A percentile compares a stretch with the other conserved stretches of the same genome.
These are phyloP conservation scores for Pyralis farinalis DNA, from an alignment of 2,888 invertebrate species.

Conservation along the genomic window DNA sequence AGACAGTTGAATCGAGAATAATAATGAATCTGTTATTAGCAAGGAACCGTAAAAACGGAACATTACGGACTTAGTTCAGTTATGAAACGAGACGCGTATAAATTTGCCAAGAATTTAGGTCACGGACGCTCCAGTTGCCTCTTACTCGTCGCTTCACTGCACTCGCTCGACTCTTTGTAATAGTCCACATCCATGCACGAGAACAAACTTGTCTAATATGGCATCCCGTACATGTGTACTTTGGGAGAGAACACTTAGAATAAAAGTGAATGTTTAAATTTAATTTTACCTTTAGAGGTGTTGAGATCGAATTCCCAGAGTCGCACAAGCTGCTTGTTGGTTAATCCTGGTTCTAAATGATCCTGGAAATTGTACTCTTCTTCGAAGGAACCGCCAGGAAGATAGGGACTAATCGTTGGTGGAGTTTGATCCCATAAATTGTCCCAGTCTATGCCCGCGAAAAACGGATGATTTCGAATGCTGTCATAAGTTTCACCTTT, in stretches of 20 bases:
- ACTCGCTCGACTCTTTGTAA: conserved; percentile 51
- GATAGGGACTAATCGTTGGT: conserved; percentile 90
- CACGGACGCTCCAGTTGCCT: conserved; percentile 64
- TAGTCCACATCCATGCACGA: conserved; percentile 36
- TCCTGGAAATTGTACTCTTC: conserved; percentile 88
- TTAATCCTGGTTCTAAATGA: conserved; percentile 92
- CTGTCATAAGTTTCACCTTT: conserved; percentile 86
- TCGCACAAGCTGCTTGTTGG: conserved; percentile 89
- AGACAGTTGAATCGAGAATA: no score
- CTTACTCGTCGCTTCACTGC: conserved; percentile 70
- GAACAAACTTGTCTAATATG: conserved; percentile 7
- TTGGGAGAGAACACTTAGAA: no score
- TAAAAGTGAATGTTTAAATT: no score
- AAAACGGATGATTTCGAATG: conserved; percentile 93
- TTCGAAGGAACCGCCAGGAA: conserved; percentile 86
- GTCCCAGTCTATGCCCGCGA: conserved; percentile 91
- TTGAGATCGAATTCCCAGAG: conserved; percentile 87
- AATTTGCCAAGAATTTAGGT: conserved; percentile 66
- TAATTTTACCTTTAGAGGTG: conserved; percentile 58
- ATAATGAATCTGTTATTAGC: conserved; percentile 9
- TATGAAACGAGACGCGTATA: conserved; percentile 56
- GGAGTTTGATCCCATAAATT: conserved; percentile 88
- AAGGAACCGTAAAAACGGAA: conserved; percentile 36
- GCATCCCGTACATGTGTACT: no score
- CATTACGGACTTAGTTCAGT: conserved; percentile 41